These are phyloP conservation scores for Cheilosia soror DNA, from an alignment of 2,888 invertebrate species.

Conservation along the genomic window DNA sequence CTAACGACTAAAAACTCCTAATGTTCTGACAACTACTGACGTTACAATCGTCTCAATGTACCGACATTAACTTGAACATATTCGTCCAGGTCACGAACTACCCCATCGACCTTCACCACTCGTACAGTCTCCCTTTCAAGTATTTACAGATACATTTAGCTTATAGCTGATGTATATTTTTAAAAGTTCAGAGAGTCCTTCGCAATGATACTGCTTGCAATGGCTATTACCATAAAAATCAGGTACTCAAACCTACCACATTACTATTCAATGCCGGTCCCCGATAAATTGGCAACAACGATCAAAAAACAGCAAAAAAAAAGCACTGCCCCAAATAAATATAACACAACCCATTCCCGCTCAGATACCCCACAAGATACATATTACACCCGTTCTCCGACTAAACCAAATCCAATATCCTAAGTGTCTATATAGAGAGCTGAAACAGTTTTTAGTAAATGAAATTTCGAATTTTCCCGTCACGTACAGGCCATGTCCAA, in stretches of 20 bases:
- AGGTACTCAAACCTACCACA: neutral
- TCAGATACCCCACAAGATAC: constrained; percentile 16
- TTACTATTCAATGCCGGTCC: constrained; percentile 19
- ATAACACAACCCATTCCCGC: constrained; percentile 57
- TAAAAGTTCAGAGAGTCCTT: too few species aligned
- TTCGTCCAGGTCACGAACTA: too few species aligned
- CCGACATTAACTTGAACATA: too few species aligned
- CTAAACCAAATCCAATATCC: constrained; percentile 65
- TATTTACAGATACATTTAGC: too few species aligned
- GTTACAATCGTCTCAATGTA: too few species aligned
- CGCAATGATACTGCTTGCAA: too few species aligned
- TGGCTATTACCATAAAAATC: constrained; percentile 25
- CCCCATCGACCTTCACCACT: too few species aligned
- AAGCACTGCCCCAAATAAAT: constrained; percentile 26
- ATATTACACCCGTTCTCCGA: constrained; percentile 6
- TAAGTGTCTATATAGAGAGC: constrained; percentile 51
- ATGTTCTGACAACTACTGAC: too few species aligned
- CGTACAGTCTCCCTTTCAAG: too few species aligned
- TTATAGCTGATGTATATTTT: too few species aligned
- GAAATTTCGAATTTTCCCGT: constrained; percentile 72
- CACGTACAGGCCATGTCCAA: constrained; percentile 66
- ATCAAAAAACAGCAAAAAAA: neutral
- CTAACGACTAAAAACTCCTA: too few species aligned
- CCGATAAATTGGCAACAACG: neutral
- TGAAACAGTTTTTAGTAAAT: constrained; percentile 68